Evolutionary conservation across 2,888 invertebrate genomes (phyloP), one percentile per base, ranked within the genome.

Genomic region (Cephalotes varians): DNA sequence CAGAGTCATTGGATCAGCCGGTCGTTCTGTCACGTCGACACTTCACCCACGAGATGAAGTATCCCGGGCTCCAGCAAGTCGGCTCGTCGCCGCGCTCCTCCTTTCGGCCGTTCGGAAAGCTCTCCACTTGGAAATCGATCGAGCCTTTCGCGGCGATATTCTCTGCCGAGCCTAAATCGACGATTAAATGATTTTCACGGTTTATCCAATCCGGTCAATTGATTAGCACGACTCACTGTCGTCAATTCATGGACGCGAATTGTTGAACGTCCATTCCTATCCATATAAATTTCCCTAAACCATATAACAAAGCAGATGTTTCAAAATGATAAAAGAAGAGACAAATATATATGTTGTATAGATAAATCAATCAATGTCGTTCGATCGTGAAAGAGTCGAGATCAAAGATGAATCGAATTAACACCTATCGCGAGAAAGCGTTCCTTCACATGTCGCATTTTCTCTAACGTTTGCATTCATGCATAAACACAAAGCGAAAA

Each of bases 101-200:
- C 73, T 72, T 58, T 74, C 72, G 67, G 58, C 62, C 84, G 54
- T 81, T 79, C 81, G 81, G 81, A 82, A 82, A 84, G 85, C 85
- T 81, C 86, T 86, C 72, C 71, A 88, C 82, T 85, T 86, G 85
- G 83, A 82, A 87, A 88, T 88, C 88, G 88, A 88, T 88, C 82
- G 88, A 84, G 82, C 83, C 82, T 80, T 37, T 51, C 65, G 37
- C 64, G 21, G 56, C 67, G 37, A 65, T 67, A 79, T 73, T 74
- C 60, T 79, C 56, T 28, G 31, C 18, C 77, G 31, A 79, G 37
- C 73, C 62, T 79, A 69, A 74, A 82, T 64, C 76, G 81, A 56
- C 80, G 79, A 85, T 88, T 85, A 84, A 82, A 74, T 64, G 56
- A 37, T 60, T 51, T 51, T 18, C 67, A 47, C 58, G 67, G 79